Conservation (phyloP, 2,888 invertebrate species). For the Colletes collaris region DNA sequence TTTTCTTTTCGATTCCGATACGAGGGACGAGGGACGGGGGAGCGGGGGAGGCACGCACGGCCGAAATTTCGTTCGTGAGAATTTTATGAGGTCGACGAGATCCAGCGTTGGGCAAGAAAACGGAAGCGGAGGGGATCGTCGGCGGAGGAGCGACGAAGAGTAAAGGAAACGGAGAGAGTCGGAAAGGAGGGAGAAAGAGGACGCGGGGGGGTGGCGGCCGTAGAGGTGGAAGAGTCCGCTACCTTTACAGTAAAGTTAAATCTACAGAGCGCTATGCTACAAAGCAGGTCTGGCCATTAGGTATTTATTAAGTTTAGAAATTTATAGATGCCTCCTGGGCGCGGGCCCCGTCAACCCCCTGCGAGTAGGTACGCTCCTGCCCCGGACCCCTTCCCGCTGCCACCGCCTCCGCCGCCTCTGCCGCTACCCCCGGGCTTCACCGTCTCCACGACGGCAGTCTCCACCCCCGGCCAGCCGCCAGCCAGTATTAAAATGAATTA, state of each 20-base stretch:
- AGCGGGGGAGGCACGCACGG: slow-evolving; percentile 27
- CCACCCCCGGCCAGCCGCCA: slow-evolving; percentile 75
- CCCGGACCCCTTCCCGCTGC: slow-evolving; percentile 46
- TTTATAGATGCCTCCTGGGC: slow-evolving; percentile 82
- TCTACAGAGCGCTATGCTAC: slow-evolving; percentile 77
- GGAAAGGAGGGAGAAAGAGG: slow-evolving; percentile 20
- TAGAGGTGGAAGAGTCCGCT: slow-evolving; percentile 56
- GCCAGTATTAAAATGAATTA: slow-evolving; percentile 86
- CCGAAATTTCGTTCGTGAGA: slow-evolving; percentile 65
- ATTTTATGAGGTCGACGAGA: slow-evolving; percentile 65
- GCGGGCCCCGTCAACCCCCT: slow-evolving; percentile 72
- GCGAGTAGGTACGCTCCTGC: slow-evolving; percentile 61
- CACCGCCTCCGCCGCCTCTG: slow-evolving; percentile 46
- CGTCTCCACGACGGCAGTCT: slow-evolving; percentile 65
- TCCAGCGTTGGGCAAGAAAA: slow-evolving; percentile 37
- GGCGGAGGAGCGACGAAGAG: slow-evolving; percentile 17
- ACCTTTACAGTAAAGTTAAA: slow-evolving; percentile 73
- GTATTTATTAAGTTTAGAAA: slow-evolving; percentile 83
- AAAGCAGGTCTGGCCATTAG: slow-evolving; percentile 82
- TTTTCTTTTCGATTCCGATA: neutral
- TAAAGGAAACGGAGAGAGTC: slow-evolving; percentile 24
- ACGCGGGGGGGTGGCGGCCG: slow-evolving; percentile 39
- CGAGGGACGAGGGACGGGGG: too few species aligned
- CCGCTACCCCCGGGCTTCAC: slow-evolving; percentile 50
- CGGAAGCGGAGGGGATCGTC: neutral